Conservation (phyloP, 2,113 vertebrate species). For the Ictalurus furcatus region DNA sequence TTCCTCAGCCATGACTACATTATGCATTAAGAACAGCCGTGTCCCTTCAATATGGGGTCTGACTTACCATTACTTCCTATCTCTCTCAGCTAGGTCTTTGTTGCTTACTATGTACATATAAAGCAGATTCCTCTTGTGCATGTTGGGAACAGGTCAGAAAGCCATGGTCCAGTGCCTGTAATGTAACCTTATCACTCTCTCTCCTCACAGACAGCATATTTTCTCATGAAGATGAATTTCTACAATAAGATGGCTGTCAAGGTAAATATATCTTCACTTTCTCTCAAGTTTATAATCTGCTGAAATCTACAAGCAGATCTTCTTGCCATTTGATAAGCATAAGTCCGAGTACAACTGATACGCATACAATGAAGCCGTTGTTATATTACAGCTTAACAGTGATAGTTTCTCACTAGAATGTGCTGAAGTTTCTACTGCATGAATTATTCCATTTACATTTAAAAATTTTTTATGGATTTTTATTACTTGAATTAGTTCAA, state of each 20-base stretch:
- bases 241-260: slow-evolving; percentile 97
- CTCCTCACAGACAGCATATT: slow-evolving; percentile 92
- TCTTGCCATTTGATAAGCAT: slow-evolving; percentile 54
- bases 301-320: slow-evolving; percentile 78
- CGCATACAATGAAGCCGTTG: neutral
- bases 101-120: slow-evolving; percentile 96
- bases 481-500: too few relatives aligned
- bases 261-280: slow-evolving; percentile 98
- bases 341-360: neutral
- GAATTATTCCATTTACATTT: too few relatives aligned
- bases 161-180: slow-evolving; percentile 80
- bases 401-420: neutral
- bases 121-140: slow-evolving; percentile 91
- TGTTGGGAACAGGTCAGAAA: slow-evolving; percentile 85
- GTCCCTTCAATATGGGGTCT: slow-evolving; percentile 88
- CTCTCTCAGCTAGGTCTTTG: slow-evolving; percentile 71
- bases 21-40: slow-evolving; percentile 89
- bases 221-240: slow-evolving; percentile 98
- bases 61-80: slow-evolving; percentile 60
- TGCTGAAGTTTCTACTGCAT: too few relatives aligned
- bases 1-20: slow-evolving; percentile 93
- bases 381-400: neutral
- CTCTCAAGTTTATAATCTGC: slow-evolving; percentile 81
- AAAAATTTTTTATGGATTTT: too few relatives aligned
- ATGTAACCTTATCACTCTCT: slow-evolving; percentile 82